These are phyloP conservation scores for Avahi laniger DNA, from an alignment of 2,797 vertebrate species.

Conservation along the genomic window DNA sequence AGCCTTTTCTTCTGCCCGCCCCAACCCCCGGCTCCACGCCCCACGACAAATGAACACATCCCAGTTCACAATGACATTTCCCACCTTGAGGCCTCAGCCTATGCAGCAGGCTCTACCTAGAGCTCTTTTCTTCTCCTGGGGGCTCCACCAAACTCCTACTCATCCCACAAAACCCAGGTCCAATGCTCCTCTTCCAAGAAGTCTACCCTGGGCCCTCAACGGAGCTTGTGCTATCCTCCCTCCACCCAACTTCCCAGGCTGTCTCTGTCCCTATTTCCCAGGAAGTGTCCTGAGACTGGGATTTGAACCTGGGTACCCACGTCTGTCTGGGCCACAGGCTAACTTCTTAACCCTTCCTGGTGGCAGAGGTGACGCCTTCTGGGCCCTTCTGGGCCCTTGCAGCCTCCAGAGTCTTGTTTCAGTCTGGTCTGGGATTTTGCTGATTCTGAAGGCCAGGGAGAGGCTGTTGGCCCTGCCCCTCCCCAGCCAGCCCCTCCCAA, in stretches of 20 bases:
- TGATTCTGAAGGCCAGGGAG: not conserved
- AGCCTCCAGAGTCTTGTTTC: not conserved
- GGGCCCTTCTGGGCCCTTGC: not conserved
- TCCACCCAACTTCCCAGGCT: not conserved
- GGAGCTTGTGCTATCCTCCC: not conserved
- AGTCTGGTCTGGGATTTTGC: not conserved
- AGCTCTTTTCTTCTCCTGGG: not conserved
- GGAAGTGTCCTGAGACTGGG: not conserved
- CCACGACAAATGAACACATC: not conserved
- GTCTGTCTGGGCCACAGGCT: not conserved
- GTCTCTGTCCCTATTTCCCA: not conserved
- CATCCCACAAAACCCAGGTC: not conserved
- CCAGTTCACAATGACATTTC: not conserved
- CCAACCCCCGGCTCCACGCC: not conserved
- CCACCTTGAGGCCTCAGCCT: not conserved
- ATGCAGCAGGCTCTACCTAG: not conserved
- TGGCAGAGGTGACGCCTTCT: no score
- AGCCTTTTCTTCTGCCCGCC: not conserved
- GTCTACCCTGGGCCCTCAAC: not conserved
- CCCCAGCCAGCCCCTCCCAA: not conserved
- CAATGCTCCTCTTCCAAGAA: not conserved
- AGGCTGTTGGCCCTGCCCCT: not conserved
- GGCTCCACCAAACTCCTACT: not conserved
- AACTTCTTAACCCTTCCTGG: not conserved
- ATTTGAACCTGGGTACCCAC: not conserved